These are phyloP conservation scores for Drosophila equinoxialis DNA, from an alignment of 1,140 invertebrate genomes.

Conservation along the genomic window DNA sequence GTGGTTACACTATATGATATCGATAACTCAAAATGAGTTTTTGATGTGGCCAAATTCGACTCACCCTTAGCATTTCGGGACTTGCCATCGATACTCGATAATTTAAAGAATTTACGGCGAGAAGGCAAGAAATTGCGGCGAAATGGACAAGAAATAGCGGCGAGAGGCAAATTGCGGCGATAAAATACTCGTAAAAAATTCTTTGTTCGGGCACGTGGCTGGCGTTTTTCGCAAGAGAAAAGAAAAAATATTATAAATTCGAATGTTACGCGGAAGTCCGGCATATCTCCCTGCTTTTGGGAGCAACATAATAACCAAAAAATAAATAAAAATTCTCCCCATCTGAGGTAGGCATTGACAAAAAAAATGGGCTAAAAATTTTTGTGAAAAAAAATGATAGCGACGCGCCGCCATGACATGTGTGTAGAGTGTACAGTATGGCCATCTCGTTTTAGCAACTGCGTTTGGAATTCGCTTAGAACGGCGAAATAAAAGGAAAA, in stretches of 20 bases:
- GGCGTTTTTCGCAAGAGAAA: conserved; percentile 7
- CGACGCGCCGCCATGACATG: conserved; percentile 53
- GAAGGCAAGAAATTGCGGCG: too few species aligned
- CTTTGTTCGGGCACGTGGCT: not conserved
- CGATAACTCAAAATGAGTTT: too few species aligned
- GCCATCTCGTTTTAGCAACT: conserved; percentile 47
- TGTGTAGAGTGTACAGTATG: conserved; percentile 28
- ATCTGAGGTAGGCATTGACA: conserved; percentile 77
- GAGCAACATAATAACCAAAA: conserved; percentile 7
- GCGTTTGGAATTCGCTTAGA: conserved; percentile 13
- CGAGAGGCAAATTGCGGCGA: too few species aligned
- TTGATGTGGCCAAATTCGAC: too few species aligned
- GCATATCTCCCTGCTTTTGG: not conserved
- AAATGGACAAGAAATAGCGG: too few species aligned
- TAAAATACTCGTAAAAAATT: too few species aligned
- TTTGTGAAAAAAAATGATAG: conserved; percentile 58
- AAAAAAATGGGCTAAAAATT: conserved; percentile 58
- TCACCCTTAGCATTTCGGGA: too few species aligned
- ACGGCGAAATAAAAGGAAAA: conserved; percentile 30
- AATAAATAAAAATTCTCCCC: conserved; percentile 75
- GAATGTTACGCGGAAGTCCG: conserved; percentile 7
- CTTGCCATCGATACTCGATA: too few species aligned
- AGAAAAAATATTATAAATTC: not conserved
- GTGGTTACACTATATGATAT: not conserved
- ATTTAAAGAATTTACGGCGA: too few species aligned